Evolutionary conservation across 2,888 invertebrate genomes (phyloP), one percentile per base, ranked within the genome.

Genomic region (Drosophila suboccidentalis): DNA sequence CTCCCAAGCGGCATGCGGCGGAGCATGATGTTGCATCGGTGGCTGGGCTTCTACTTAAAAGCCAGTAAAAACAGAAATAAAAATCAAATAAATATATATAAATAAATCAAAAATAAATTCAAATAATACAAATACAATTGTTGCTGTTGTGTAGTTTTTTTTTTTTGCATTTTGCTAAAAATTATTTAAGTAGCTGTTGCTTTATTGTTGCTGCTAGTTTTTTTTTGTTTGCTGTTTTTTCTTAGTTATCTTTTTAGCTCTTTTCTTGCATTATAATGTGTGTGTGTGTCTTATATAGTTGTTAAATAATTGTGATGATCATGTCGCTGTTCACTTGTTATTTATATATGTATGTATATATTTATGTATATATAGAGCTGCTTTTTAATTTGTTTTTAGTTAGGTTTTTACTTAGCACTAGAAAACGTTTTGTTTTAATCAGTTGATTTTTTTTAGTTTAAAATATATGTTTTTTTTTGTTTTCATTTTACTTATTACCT

Each of bases 381-480:
- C 62, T 32, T 44, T 46, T 55, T 66, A n/a, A 59, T 29, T 58
- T 51, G 39, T 66, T 32, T 87, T 88, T 86, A 87, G 89, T 85
- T 86, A 86, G 88, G 85, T 86, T 89, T 82, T 87, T 87, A 87
- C 86, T 87, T 86, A 89, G 78, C 43, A 61, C 87, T 89, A 89
- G 78, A 88, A 88, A 87, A 89, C 83, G 49, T 83, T 58, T 49
- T 50, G 38, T 36, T 81, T 87, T 62, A 75, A 75, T 83, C 88
- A 84, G 88, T 88, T 83, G 80, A 65, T 43, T 84, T 61, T 64
- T 64, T 68, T 74, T 71, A 61, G 53, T 88, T 88, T 86, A 86
- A 69, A 70, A 66, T 60, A 61, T 69, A 71, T 60, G 57, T 73
- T 59, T 44, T 17, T 61, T 17, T 53, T 41, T 59, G 49, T 55